Percentiles rank a stretch among this genome's conserved stretches.
Conservation (phyloP, 2,888 invertebrate species). For the Pherbina coryleti region DNA sequence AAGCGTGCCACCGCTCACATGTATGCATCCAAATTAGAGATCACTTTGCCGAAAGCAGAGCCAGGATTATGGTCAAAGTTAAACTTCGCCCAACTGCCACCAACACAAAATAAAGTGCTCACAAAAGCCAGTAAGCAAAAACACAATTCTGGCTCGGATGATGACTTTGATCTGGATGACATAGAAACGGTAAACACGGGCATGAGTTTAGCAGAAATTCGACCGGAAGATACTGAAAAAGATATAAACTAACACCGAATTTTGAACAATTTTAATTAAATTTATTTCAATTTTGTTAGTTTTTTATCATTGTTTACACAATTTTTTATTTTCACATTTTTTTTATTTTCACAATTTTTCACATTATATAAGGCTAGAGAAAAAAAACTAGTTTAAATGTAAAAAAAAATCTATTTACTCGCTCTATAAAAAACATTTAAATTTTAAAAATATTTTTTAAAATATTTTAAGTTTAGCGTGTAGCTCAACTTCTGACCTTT, state of each 20-base stretch:
- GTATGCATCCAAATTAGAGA: slow-evolving; percentile 92
- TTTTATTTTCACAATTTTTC: not conserved
- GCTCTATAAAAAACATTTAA: not conserved
- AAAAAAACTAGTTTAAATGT: not conserved
- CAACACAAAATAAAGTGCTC: slow-evolving; percentile 33
- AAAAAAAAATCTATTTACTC: not conserved
- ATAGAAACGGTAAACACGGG: slow-evolving; percentile 71
- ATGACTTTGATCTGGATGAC: slow-evolving; percentile 82
- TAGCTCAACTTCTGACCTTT: too few relatives aligned
- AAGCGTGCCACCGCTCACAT: slow-evolving; percentile 80
- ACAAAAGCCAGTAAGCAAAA: slow-evolving; percentile 18
- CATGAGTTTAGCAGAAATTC: slow-evolving; percentile 58
- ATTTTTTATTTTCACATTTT: slow-evolving; percentile 16
- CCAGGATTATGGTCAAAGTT: slow-evolving; percentile 85
- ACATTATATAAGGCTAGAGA: too few relatives aligned
- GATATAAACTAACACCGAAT: slow-evolving; percentile 51
- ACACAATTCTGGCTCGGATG: slow-evolving; percentile 70
- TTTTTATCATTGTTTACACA: not conserved
- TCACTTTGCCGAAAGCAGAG: slow-evolving; percentile 89
- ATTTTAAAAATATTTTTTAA: not conserved
- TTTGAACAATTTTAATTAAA: slow-evolving; percentile 7
- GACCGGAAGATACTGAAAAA: slow-evolving; percentile 48
- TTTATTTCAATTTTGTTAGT: slow-evolving; percentile 4
- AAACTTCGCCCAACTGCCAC: slow-evolving; percentile 71
- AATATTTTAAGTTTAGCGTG: too few relatives aligned